These are phyloP conservation scores for Euphydryas editha DNA, from an alignment of 2,888 invertebrate species.

Conservation along the genomic window DNA sequence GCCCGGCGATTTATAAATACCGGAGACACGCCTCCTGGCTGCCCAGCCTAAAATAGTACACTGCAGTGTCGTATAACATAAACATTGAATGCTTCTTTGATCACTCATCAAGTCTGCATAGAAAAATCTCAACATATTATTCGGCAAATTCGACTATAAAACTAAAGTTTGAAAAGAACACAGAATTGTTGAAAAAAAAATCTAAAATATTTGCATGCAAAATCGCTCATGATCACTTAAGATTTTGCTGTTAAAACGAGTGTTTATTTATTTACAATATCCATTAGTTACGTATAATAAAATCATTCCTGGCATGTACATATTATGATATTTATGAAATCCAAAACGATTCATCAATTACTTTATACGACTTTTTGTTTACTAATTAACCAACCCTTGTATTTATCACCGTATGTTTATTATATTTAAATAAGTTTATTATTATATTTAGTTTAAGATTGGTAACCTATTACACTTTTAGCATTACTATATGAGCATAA, in stretches of 20 bases:
- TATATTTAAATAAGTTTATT: no score
- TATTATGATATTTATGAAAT: neutral
- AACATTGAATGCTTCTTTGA: conserved; percentile 61
- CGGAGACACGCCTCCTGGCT: conserved; percentile 82
- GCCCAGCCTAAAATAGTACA: conserved; percentile 74
- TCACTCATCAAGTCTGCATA: conserved; percentile 43
- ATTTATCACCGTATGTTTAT: conserved; percentile 7
- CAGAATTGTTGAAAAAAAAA: neutral
- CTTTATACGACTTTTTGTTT: conserved; percentile 16
- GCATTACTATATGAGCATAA: no score
- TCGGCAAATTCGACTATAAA: conserved; percentile 9
- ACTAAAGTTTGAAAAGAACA: conserved; percentile 38
- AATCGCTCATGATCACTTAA: neutral
- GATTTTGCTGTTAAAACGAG: neutral
- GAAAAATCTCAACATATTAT: conserved; percentile 29
- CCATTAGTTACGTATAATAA: neutral
- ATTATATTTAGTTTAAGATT: no score
- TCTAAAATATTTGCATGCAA: neutral
- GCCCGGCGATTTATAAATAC: conserved; percentile 75
- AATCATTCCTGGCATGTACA: neutral
- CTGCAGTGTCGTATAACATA: conserved; percentile 75
- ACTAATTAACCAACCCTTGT: conserved; percentile 26
- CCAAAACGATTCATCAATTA: conserved; percentile 18
- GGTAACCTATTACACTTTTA: no score
- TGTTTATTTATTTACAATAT: neutral